Base-by-base conservation (phyloP, 2,797 vertebrate genomes). In the Gallinago stenura region DNA sequence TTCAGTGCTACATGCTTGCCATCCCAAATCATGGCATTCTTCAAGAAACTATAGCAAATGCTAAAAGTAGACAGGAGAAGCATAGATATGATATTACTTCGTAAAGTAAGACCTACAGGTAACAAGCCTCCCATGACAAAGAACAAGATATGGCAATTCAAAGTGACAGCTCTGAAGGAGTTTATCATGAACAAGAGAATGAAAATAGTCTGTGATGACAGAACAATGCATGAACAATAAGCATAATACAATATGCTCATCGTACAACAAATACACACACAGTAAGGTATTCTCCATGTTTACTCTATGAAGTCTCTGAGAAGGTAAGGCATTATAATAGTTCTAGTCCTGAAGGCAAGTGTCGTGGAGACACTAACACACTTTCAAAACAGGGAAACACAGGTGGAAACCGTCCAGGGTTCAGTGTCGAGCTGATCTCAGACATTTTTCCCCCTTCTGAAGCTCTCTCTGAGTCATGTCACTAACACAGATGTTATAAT, bases 1-100 rank as follows among this genome's bases (percentile, higher is more conserved):
- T 66, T 26, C 37, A 28, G 15, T 39, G 66, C 48, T 25, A 25
- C 22, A 24, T 0, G 0, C 26, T 88, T 0, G 0, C 18, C 33
- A 5, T 8, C 1, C 1, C 70, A 89, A 94, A 84, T 60, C 22
- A 39, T 0, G 0, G 4, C 10, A n/a, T 84, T 54, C 58, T 79
- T 66, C 22, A 70, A 60, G 48, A 73, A 80, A 51, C 5, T 41
- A 1, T 13, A 45, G 28, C 30, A 86, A 87, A 75, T 48, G 60
- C 33, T 81, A 61, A 65, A 57, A 62, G 69, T 22, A 87, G n/a
- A 4, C 13, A 39, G 53, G 8, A 80, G 33, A n/a, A 77, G 26
- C 30, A 71, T 12, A 56, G 30, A 48, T 57, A 11, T 22, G 24
- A 8, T 46, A 66, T 25, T 15, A 33, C 18, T 46, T 81, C 4